A percentile compares a stretch with the other conserved stretches of the same genome.
Evolutionary conservation across 2,797 vertebrate species (phyloP).

Genomic region (Sciaenops ocellatus): DNA sequence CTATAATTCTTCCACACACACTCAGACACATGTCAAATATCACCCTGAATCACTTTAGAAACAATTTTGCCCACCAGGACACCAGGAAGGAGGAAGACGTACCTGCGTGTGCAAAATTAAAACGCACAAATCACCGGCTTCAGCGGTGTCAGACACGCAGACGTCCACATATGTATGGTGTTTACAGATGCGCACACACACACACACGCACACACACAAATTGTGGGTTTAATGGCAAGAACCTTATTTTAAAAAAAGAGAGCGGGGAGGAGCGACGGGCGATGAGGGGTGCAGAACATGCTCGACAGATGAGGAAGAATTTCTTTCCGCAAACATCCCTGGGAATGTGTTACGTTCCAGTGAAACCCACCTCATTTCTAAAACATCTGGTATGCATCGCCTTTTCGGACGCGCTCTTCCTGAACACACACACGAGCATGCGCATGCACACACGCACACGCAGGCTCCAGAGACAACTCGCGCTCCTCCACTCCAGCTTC

Average conservation of each 20-base stretch:
- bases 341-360: conserved; percentile 84
- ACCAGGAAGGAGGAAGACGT: not conserved
- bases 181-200: conserved; percentile 33
- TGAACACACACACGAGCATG: conserved; percentile 48
- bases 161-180: conserved; percentile 17
- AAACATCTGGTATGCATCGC: conserved; percentile 86
- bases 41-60: conserved; percentile 45
- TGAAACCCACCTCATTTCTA: conserved; percentile 84
- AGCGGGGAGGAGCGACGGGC: not conserved
- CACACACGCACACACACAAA: not conserved
- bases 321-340: conserved; percentile 84
- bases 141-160: not conserved
- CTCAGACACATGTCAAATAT: conserved; percentile 56
- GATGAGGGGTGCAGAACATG: conserved; percentile 65
- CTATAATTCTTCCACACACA: conserved; percentile 47
- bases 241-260: too few relatives aligned
- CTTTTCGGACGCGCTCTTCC: conserved; percentile 60
- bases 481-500: conserved; percentile 44
- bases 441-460: conserved; percentile 19
- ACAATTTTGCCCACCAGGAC: conserved; percentile 33
- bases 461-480: conserved; percentile 43
- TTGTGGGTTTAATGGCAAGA: conserved; percentile 43
- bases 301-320: conserved; percentile 80
- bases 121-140: conserved; percentile 36
- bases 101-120: conserved; percentile 28